Evolutionary conservation across 1,140 invertebrate genomes (phyloP).

Genomic region (Paramacrobiotus metropolitanus): DNA sequence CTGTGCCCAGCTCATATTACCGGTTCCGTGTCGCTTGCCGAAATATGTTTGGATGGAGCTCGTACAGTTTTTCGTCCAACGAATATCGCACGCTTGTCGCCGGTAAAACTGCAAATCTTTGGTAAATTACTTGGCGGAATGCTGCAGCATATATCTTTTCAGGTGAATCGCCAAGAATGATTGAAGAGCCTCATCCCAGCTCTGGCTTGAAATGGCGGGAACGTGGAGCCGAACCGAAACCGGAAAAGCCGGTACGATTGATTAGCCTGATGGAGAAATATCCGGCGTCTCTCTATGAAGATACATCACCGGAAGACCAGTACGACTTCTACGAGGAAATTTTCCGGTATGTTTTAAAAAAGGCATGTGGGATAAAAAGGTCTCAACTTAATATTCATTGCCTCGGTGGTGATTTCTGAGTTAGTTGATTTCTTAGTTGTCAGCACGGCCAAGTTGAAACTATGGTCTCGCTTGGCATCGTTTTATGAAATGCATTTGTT

Average conservation of each 20-base stretch:
- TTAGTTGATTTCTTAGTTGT: too few relatives aligned
- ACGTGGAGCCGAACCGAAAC: background rate
- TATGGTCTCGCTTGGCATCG: too few relatives aligned
- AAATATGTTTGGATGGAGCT: conserved; percentile 53
- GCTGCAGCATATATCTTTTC: background rate
- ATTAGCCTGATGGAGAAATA: conserved; percentile 4
- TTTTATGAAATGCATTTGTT: background rate
- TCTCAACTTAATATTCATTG: too few relatives aligned
- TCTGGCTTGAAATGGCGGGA: conserved; percentile 3
- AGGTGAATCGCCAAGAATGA: conserved; percentile 8
- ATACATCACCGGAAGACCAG: conserved; percentile 6
- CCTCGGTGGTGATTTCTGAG: too few relatives aligned
- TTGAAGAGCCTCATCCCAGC: background rate
- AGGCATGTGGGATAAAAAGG: too few relatives aligned
- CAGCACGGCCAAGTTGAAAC: too few relatives aligned
- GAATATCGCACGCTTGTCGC: conserved; percentile 20
- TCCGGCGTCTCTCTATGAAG: conserved; percentile 8
- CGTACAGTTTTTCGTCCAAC: conserved; percentile 24
- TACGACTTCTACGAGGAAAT: conserved; percentile 8
- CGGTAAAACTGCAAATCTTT: conserved; percentile 9
- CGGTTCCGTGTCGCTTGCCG: conserved; percentile 63
- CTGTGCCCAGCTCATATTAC: conserved; percentile 52
- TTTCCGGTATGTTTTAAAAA: conserved; percentile 1
- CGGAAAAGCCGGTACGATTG: background rate
- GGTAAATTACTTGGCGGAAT: background rate